Conservation (phyloP, 2,888 invertebrate species). For the Pollenia amentaria region DNA sequence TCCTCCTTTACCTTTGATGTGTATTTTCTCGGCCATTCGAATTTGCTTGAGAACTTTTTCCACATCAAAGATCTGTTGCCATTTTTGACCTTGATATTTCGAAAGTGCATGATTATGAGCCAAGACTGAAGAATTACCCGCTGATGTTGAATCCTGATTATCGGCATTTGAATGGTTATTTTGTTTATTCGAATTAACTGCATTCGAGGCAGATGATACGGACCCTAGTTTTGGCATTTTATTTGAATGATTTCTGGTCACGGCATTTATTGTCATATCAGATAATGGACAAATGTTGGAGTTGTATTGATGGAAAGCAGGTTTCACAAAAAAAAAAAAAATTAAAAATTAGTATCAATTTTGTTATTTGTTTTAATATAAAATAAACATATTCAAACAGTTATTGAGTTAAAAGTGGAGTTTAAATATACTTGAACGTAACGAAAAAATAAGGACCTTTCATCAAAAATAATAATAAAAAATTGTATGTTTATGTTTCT, state of each 20-base stretch:
- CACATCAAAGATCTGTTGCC: slow-evolving; percentile 81
- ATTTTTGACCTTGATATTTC: slow-evolving; percentile 80
- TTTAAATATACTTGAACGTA: too few species aligned
- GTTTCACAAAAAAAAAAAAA: too few species aligned
- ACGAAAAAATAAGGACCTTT: too few species aligned
- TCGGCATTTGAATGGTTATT: slow-evolving; percentile 63
- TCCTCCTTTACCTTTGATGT: slow-evolving; percentile 73
- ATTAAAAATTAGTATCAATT: too few species aligned
- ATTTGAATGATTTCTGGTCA: not conserved
- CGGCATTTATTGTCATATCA: slow-evolving; percentile 25
- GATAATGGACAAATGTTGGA: not conserved
- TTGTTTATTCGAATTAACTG: slow-evolving; percentile 64
- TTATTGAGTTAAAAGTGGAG: too few species aligned
- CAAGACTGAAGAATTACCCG: slow-evolving; percentile 35
- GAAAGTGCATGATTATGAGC: slow-evolving; percentile 63
- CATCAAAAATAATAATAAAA: too few species aligned
- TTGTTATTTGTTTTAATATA: too few species aligned
- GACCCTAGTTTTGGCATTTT: slow-evolving; percentile 65
- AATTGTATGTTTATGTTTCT: too few species aligned
- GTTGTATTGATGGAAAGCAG: not conserved
- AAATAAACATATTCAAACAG: too few species aligned
- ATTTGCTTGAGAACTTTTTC: slow-evolving; percentile 81
- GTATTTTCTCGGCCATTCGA: slow-evolving; percentile 79
- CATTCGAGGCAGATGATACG: slow-evolving; percentile 40
- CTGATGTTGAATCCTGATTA: slow-evolving; percentile 57